phyloP scores from a whole-genome alignment of 2,888 invertebrate genomes.

The Nomada ruficornis region DNA sequence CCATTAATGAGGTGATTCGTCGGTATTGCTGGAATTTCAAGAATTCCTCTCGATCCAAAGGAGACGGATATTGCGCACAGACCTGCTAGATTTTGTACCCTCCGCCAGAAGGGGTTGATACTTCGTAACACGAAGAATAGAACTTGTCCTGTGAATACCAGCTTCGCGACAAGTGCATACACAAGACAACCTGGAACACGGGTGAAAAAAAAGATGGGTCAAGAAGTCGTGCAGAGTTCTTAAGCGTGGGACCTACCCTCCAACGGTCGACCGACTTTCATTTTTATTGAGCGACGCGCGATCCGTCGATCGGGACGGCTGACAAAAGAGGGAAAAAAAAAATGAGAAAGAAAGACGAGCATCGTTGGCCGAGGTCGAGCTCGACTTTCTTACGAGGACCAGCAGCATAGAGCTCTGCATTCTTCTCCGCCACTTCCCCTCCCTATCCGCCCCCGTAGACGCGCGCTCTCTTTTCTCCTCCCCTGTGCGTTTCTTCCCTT shows the following conservation, averaged over 20 bases:
- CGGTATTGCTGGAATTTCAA: neutral
- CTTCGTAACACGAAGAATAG: too few species aligned
- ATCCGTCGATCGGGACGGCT: slow-evolving; percentile 64
- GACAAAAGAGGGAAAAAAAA: slow-evolving; percentile 23
- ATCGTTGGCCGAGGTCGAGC: slow-evolving; percentile 57
- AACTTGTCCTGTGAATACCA: neutral
- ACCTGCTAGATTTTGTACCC: too few species aligned
- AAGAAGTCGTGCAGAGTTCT: slow-evolving; percentile 16
- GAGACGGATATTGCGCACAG: too few species aligned
- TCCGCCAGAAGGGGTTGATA: too few species aligned
- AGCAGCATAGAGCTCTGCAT: slow-evolving; percentile 47
- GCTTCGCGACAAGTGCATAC: slow-evolving; percentile 17
- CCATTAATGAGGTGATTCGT: slow-evolving; percentile 17
- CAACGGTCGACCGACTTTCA: slow-evolving; percentile 64
- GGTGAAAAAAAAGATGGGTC: slow-evolving; percentile 35
- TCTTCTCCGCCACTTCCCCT: slow-evolving; percentile 44
- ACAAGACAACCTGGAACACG: neutral
- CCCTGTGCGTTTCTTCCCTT: slow-evolving; percentile 45
- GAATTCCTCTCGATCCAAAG: neutral
- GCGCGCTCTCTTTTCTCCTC: slow-evolving; percentile 44
- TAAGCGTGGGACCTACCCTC: slow-evolving; percentile 55
- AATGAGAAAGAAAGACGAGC: slow-evolving; percentile 21
- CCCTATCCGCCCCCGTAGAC: slow-evolving; percentile 22
- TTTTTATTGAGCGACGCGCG: slow-evolving; percentile 70
- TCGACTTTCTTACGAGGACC: slow-evolving; percentile 69